Evolutionary conservation across 2,888 invertebrate species (phyloP).

Genomic region (Drosophila monieri): DNA sequence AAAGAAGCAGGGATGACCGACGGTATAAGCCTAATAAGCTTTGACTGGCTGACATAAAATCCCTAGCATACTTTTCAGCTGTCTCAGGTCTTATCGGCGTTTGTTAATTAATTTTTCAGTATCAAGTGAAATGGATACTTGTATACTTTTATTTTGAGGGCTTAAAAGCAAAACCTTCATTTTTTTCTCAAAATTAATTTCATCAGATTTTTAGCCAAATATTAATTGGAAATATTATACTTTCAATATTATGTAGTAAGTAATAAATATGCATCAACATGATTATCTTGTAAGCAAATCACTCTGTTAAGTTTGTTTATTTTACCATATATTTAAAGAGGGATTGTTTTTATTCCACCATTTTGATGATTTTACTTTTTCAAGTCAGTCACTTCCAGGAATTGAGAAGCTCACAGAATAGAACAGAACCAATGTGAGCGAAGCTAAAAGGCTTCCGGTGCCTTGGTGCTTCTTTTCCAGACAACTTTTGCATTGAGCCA

Average conservation of each 20-base stretch:
- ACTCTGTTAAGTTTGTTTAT: neutral
- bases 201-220: too few relatives aligned
- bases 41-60: slow-evolving; percentile 41
- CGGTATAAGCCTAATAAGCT: slow-evolving; percentile 13
- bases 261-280: too few relatives aligned
- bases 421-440: slow-evolving; percentile 15
- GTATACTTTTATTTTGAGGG: too few relatives aligned
- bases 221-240: too few relatives aligned
- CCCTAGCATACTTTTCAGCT: slow-evolving; percentile 53
- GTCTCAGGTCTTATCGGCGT: slow-evolving; percentile 39
- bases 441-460: slow-evolving; percentile 15
- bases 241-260: too few relatives aligned
- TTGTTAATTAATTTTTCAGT: slow-evolving; percentile 54
- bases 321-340: neutral
- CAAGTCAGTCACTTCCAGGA: slow-evolving; percentile 41
- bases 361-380: slow-evolving; percentile 7
- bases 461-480: slow-evolving; percentile 23
- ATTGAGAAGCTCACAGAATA: slow-evolving; percentile 1
- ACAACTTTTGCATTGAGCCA: slow-evolving; percentile 41
- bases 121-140: neutral
- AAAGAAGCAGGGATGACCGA: slow-evolving; percentile 11
- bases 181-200: too few relatives aligned
- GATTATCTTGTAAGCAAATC: neutral
- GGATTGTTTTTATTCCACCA: neutral
- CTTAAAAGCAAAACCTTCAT: too few relatives aligned